phyloP scores from a whole-genome alignment of 1,140 invertebrate genomes.

The Cotesia chilonis region DNA sequence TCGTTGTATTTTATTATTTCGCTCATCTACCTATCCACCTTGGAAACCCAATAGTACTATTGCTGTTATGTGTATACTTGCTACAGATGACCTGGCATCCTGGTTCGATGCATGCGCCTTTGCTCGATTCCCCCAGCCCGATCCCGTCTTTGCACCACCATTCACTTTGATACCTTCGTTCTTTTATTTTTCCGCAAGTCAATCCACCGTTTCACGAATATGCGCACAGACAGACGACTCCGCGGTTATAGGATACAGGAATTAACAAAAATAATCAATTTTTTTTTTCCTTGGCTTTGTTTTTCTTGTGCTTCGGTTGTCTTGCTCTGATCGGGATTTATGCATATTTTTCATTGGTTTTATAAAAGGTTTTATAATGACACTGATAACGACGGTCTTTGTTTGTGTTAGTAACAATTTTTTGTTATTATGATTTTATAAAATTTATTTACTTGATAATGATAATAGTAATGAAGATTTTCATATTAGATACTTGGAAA shows the following conservation, averaged over 20 bases:
- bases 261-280: constrained; percentile 6
- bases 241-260: constrained; percentile 10
- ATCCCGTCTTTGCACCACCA: not conserved
- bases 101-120: constrained; percentile 29
- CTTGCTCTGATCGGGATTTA: not conserved
- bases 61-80: not conserved
- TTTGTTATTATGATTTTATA: too few relatives aligned
- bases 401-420: too few relatives aligned
- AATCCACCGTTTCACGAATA: constrained; percentile 19
- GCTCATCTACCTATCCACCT: constrained; percentile 46
- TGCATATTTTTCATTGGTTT: not conserved
- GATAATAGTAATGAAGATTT: too few relatives aligned
- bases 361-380: not conserved
- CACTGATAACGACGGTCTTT: too few relatives aligned
- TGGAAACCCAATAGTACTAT: not conserved
- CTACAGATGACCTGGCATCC: constrained; percentile 19
- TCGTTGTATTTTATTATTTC: constrained; percentile 58
- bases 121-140: not conserved
- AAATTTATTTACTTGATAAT: too few relatives aligned
- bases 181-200: constrained; percentile 1
- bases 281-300: not conserved
- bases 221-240: constrained; percentile 35
- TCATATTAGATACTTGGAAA: too few relatives aligned
- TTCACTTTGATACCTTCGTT: not conserved
- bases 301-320: constrained; percentile 1